Conservation (phyloP, 2,888 invertebrate genomes). For the Drosophila anomalipes region DNA sequence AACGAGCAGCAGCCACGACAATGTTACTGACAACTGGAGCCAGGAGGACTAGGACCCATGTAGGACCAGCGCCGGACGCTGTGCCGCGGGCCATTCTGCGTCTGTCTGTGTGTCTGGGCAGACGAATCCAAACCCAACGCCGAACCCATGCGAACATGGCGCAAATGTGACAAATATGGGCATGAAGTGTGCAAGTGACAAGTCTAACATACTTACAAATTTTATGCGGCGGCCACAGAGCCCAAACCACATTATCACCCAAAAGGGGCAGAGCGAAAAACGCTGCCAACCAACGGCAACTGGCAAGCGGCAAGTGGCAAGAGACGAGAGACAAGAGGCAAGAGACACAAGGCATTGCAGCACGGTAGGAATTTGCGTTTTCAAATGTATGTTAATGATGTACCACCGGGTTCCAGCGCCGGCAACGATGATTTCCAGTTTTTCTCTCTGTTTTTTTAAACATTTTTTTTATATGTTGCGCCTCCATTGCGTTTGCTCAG, state of each 20-base stretch:
- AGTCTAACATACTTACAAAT: constrained; percentile 81
- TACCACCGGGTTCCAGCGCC: constrained; percentile 41
- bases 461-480: constrained; percentile 1
- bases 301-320: neutral
- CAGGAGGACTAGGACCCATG: constrained; percentile 43
- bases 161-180: constrained; percentile 83
- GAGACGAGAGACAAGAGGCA: neutral
- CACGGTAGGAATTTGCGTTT: constrained; percentile 69
- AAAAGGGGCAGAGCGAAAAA: constrained; percentile 4
- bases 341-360: constrained; percentile 25
- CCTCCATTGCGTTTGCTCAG: constrained; percentile 37
- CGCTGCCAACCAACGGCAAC: neutral
- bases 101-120: neutral
- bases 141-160: constrained; percentile 67
- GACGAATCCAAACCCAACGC: neutral
- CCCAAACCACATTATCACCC: constrained; percentile 62
- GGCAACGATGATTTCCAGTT: constrained; percentile 67
- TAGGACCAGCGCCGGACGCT: constrained; percentile 48
- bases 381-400: constrained; percentile 81
- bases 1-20: constrained; percentile 78
- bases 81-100: constrained; percentile 46
- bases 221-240: constrained; percentile 64
- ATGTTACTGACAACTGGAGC: constrained; percentile 51
- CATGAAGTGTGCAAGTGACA: constrained; percentile 83
- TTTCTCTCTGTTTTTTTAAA: constrained; percentile 28